Conservation (phyloP, 2,113 vertebrate species). For the Cardinalis cardinalis region DNA sequence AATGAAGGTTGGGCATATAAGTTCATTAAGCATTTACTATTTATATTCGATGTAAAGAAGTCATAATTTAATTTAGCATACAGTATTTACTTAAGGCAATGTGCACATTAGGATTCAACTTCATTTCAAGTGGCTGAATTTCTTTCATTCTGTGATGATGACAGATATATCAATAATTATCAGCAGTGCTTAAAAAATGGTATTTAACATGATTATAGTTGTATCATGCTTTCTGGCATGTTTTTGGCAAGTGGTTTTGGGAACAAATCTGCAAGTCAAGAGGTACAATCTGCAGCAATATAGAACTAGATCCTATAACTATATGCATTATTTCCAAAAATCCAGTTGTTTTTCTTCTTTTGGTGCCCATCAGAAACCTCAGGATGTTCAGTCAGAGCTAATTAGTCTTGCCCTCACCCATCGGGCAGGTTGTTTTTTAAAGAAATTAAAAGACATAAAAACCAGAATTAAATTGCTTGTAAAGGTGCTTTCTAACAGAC, state of each 20-base stretch:
- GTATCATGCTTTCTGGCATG: not conserved
- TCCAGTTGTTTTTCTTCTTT: rapidly evolving
- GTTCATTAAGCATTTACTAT: not conserved
- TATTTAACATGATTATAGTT: not conserved
- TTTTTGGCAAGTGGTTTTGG: not conserved
- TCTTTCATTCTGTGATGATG: not conserved
- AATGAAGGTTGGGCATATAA: not conserved
- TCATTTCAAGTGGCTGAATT: not conserved
- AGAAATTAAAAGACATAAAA: not conserved
- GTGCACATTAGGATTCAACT: not conserved
- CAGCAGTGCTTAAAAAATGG: not conserved
- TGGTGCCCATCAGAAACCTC: not conserved
- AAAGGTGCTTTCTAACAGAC: not conserved
- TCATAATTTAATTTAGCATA: not conserved
- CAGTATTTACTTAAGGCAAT: not conserved
- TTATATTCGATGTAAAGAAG: not conserved
- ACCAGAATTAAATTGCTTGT: not conserved
- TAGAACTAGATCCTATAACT: not conserved
- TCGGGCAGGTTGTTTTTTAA: not conserved
- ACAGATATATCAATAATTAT: not conserved
- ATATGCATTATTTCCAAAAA: not conserved
- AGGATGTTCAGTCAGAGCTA: not conserved
- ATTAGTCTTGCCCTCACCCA: not conserved
- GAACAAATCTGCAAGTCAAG: not conserved
- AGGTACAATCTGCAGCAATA: not conserved